Evolutionary conservation across 2,113 vertebrate species (phyloP).

Genomic region (Genyomyrus donnyi): DNA sequence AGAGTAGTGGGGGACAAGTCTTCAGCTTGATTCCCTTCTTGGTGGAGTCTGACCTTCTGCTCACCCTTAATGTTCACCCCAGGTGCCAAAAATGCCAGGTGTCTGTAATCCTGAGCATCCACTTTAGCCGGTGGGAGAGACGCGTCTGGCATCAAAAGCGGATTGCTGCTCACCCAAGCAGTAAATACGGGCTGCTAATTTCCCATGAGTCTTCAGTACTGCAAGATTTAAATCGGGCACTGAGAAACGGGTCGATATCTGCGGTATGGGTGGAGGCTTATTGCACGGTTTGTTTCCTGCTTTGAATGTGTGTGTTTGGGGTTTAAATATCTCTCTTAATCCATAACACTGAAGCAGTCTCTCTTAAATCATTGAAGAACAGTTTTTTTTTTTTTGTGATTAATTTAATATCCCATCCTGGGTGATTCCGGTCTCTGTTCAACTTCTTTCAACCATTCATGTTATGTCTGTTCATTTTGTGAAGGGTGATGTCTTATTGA

Average conservation of each 20-base stretch:
- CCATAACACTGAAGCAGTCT: not conserved
- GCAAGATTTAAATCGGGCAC: not conserved
- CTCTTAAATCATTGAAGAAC: not conserved
- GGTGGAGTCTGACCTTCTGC: not conserved
- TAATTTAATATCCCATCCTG: conserved; percentile 1
- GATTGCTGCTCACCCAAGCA: conserved; percentile 1
- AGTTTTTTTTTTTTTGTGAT: not conserved
- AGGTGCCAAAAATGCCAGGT: not conserved
- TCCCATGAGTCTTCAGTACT: not conserved
- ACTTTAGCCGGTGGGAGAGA: not conserved
- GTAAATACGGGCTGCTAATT: not conserved
- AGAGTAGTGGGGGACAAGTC: not conserved
- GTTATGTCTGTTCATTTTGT: not conserved
- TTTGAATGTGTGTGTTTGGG: not conserved
- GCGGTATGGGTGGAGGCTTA: not conserved
- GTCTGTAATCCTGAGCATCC: not conserved
- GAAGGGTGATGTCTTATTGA: not conserved
- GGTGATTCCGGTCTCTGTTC: not conserved
- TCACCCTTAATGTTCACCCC: not conserved
- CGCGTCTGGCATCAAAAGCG: not conserved
- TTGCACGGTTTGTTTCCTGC: not conserved
- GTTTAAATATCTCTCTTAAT: not conserved
- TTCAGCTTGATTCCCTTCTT: not conserved
- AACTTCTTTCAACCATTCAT: not conserved
- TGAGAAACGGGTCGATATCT: not conserved